These are phyloP conservation scores for Andrena trimmerana DNA, from an alignment of 2,888 invertebrate genomes.

Conservation along the genomic window DNA sequence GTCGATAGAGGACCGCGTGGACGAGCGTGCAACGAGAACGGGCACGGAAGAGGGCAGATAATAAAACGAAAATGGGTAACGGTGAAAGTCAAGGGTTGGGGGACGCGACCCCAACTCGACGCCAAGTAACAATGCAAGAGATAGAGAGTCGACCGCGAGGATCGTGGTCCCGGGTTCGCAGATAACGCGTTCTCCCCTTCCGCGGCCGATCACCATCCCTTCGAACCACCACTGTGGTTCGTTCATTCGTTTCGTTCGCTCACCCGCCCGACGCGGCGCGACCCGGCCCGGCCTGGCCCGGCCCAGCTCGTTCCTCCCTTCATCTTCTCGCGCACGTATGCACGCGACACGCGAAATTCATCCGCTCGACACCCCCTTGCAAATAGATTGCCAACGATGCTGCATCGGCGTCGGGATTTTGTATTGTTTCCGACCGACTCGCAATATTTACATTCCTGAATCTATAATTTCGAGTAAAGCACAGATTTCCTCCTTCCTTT, in stretches of 20 bases:
- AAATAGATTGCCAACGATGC: constrained; percentile 55
- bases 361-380: constrained; percentile 58
- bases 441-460: background rate
- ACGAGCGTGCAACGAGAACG: constrained; percentile 25
- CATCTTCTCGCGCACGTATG: constrained; percentile 3
- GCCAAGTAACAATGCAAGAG: constrained; percentile 77
- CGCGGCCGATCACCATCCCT: constrained; percentile 58
- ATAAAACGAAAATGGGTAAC: constrained; percentile 81
- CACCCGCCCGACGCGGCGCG: background rate
- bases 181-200: constrained; percentile 74
- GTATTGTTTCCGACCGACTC: constrained; percentile 24
- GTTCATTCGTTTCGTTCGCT: constrained; percentile 16
- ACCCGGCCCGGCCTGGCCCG: too few relatives aligned
- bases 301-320: background rate
- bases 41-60: constrained; percentile 78
- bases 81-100: constrained; percentile 79
- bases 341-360: constrained; percentile 36
- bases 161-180: constrained; percentile 77
- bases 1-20: constrained; percentile 19
- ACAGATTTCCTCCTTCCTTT: background rate
- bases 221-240: constrained; percentile 16
- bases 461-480: background rate
- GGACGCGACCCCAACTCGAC: constrained; percentile 72
- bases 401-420: constrained; percentile 77
- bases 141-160: constrained; percentile 68